These are phyloP conservation scores for Ceratothoa steindachneri DNA, from an alignment of 2,888 invertebrate genomes.

Conservation along the genomic window DNA sequence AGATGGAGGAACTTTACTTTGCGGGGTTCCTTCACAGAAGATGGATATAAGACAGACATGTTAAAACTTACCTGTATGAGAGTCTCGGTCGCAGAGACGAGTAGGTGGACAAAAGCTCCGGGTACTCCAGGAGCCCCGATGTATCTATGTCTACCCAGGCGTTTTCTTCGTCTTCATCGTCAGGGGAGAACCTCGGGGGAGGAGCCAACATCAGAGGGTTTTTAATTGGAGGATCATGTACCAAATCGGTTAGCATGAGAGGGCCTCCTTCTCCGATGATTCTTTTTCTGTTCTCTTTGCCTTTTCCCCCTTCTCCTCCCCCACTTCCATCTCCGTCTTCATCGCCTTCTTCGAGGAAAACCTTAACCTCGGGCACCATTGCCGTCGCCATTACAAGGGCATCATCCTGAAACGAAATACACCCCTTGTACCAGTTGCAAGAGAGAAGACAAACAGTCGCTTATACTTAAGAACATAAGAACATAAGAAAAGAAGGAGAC, in stretches of 20 bases:
- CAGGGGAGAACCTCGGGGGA: slow-evolving; percentile 30
- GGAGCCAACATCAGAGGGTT: slow-evolving; percentile 20
- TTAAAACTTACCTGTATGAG: slow-evolving; percentile 43
- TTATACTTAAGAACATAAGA: no score
- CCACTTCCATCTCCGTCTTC: slow-evolving; percentile 7
- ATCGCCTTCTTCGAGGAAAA: slow-evolving; percentile 27
- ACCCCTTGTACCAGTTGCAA: no score
- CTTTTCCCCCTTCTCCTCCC: slow-evolving; percentile 16
- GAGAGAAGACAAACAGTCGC: no score
- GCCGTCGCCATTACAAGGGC: slow-evolving; percentile 37
- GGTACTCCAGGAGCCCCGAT: slow-evolving; percentile 33
- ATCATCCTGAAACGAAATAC: background rate
- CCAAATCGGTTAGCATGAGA: no score
- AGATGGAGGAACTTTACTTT: no score
- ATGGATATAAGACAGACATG: no score
- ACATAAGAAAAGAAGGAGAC: no score
- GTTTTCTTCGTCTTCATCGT: slow-evolving; percentile 45
- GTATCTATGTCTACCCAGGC: slow-evolving; percentile 36
- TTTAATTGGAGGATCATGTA: background rate
- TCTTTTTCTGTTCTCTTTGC: background rate
- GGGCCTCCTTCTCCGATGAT: slow-evolving; percentile 18
- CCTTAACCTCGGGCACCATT: slow-evolving; percentile 38
- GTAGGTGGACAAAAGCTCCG: slow-evolving; percentile 36
- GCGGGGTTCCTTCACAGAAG: no score
- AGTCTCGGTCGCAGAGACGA: slow-evolving; percentile 35